A percentile compares a stretch with the other conserved stretches of the same genome.
These are phyloP conservation scores for Epizoanthus stellaris DNA, from an alignment of 92 coral and sea anemone species.

Conservation along the genomic window DNA sequence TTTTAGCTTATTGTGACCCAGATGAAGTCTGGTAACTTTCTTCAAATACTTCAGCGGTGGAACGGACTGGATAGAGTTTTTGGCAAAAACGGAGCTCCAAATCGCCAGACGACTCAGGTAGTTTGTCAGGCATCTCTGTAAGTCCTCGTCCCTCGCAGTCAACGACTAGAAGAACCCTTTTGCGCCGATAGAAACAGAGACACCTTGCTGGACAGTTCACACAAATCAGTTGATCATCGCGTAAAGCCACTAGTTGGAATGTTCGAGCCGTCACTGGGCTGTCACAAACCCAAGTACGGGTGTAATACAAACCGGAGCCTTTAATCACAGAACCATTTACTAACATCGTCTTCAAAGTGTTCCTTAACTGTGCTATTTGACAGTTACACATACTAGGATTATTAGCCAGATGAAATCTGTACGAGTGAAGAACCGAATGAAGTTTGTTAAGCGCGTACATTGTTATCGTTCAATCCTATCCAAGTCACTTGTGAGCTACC, in stretches of 20 bases:
- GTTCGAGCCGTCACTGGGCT: constrained; percentile 48
- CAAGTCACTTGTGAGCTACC: constrained; percentile 44
- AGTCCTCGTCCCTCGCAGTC: constrained; percentile 60
- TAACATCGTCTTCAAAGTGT: constrained; percentile 42
- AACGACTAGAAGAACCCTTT: constrained; percentile 49
- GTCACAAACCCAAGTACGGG: constrained; percentile 67
- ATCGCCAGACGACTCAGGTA: constrained; percentile 53
- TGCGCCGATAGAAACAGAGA: constrained; percentile 57
- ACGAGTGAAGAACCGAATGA: constrained; percentile 50
- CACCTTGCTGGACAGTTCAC: constrained; percentile 67
- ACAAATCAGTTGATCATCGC: constrained; percentile 56
- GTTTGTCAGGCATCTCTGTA: constrained; percentile 50
- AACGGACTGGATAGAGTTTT: constrained; percentile 65
- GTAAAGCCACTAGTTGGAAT: constrained; percentile 42
- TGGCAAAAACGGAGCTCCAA: constrained; percentile 59
- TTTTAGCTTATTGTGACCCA: constrained; percentile 68
- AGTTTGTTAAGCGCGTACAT: constrained; percentile 50
- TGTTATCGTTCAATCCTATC: constrained; percentile 35
- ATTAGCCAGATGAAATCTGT: constrained; percentile 58
- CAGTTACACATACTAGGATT: constrained; percentile 77
- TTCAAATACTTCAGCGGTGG: constrained; percentile 51
- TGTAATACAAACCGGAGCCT: background rate
- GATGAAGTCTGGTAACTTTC: constrained; percentile 64
- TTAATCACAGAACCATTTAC: background rate
- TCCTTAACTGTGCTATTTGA: constrained; percentile 22